Evolutionary conservation across 2,797 vertebrate species (phyloP).

Genomic region (Spatula versicolor): DNA sequence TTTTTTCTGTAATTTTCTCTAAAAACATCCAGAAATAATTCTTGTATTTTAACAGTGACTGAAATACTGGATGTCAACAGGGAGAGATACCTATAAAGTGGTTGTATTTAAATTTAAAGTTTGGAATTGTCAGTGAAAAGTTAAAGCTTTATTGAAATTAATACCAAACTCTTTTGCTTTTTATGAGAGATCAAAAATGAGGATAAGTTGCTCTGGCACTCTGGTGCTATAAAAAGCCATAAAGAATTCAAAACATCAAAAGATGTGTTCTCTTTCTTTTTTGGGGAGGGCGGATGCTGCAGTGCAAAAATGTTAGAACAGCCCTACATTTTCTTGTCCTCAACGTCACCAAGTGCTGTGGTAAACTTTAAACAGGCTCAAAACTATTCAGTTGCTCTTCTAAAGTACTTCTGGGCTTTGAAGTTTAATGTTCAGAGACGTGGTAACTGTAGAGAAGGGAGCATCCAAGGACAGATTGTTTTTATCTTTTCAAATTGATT

Average conservation of each 20-base stretch:
- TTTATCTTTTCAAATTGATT: not conserved
- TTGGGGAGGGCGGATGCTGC: not conserved
- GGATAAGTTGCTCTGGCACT: not conserved
- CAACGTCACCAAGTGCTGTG: not conserved
- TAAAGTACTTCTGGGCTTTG: not conserved
- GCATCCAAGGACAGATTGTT: not conserved
- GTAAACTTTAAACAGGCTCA: not conserved
- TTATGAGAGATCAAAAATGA: not conserved
- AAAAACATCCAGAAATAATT: not conserved
- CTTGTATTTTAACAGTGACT: not conserved
- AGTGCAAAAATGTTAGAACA: not conserved
- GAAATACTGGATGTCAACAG: not conserved
- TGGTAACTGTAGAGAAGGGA: not conserved
- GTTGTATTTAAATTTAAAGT: not conserved
- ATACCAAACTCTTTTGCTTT: not conserved
- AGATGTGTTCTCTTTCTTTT: not conserved
- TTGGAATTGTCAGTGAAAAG: not conserved
- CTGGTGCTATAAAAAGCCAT: not conserved
- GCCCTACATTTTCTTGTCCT: constrained; percentile 2
- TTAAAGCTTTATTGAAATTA: not conserved
- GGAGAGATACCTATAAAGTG: too few species aligned
- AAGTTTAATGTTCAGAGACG: not conserved
- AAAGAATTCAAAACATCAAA: constrained; percentile 20
- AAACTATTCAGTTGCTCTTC: not conserved
- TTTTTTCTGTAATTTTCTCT: not conserved